A percentile compares a stretch with the other conserved stretches of the same genome.
Evolutionary conservation across 2,888 invertebrate species (phyloP).

Genomic region (Torymus aiolomorphi): DNA sequence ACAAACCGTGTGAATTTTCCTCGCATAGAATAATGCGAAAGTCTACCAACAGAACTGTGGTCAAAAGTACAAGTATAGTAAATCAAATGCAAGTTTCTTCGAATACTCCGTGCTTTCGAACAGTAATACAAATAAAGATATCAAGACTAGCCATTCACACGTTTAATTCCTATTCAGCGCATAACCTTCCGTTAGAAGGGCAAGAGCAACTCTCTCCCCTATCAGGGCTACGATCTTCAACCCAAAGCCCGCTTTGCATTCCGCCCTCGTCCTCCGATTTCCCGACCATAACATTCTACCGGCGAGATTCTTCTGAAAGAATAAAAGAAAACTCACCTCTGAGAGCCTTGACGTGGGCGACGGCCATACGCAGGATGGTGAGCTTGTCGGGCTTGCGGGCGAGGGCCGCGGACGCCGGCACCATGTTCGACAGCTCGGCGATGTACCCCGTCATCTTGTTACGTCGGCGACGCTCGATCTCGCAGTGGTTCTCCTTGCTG

Average conservation of each 20-base stretch:
- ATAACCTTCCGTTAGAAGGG: conserved; percentile 67
- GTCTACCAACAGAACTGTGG: too few relatives aligned
- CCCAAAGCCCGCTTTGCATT: background rate
- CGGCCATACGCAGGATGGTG: conserved; percentile 99
- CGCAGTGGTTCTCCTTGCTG: conserved; percentile 98
- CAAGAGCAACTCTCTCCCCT: conserved; percentile 63
- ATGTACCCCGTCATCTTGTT: conserved; percentile 99
- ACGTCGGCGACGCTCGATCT: conserved; percentile 97
- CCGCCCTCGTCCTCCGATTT: too few relatives aligned
- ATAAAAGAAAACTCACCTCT: conserved; percentile 81
- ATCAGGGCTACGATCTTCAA: background rate
- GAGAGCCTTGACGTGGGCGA: conserved; percentile 98
- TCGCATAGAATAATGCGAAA: too few relatives aligned
- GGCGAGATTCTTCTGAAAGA: too few relatives aligned
- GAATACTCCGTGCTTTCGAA: too few relatives aligned
- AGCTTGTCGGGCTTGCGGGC: conserved; percentile 99
- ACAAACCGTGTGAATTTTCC: too few relatives aligned
- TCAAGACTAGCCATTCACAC: background rate
- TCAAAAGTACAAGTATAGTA: too few relatives aligned
- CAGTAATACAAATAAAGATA: too few relatives aligned
- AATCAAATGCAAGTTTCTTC: too few relatives aligned
- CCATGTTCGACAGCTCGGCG: conserved; percentile 99
- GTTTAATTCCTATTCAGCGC: conserved; percentile 72
- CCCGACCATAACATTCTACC: too few relatives aligned
- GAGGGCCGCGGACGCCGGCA: conserved; percentile 97